phyloP scores from a whole-genome alignment of 2,797 vertebrate species.

The Oreochromis grahami region DNA sequence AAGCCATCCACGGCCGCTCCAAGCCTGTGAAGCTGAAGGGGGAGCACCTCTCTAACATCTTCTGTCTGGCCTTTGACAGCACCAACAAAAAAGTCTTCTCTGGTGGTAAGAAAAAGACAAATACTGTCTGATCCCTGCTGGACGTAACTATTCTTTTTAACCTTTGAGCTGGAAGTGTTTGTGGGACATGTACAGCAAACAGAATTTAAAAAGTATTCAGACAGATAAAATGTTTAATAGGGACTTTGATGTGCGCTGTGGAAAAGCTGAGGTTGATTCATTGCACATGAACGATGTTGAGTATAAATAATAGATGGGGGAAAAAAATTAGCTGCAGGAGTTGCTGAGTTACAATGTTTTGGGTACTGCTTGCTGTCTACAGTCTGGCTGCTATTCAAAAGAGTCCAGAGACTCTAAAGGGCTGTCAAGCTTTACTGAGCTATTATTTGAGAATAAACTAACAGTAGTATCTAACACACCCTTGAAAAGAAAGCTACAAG shows the following conservation, averaged over 20 bases:
- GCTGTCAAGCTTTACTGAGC: background rate
- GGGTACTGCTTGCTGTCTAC: background rate
- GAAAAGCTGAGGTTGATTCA: background rate
- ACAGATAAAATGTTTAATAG: background rate
- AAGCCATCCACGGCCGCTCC: conserved; percentile 89
- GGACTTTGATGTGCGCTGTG: background rate
- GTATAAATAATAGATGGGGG: background rate
- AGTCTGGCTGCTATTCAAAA: background rate
- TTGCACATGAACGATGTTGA: background rate
- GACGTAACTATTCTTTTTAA: background rate
- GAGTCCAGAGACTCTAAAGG: background rate
- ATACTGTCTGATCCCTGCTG: background rate
- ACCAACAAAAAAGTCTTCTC: conserved; percentile 95
- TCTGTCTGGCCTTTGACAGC: conserved; percentile 98
- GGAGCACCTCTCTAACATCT: conserved; percentile 98
- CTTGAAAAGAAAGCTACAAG: background rate
- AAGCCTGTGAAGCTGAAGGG: conserved; percentile 95
- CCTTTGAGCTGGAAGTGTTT: background rate
- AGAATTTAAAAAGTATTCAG: background rate
- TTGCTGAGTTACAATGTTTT: background rate
- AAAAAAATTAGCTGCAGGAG: rapidly evolving
- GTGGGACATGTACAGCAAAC: background rate
- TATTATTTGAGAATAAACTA: background rate
- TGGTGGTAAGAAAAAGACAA: conserved; percentile 82
- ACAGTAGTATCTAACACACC: background rate